These are phyloP conservation scores for Catharus ustulatus DNA, from an alignment of 2,797 vertebrate species.

Conservation along the genomic window DNA sequence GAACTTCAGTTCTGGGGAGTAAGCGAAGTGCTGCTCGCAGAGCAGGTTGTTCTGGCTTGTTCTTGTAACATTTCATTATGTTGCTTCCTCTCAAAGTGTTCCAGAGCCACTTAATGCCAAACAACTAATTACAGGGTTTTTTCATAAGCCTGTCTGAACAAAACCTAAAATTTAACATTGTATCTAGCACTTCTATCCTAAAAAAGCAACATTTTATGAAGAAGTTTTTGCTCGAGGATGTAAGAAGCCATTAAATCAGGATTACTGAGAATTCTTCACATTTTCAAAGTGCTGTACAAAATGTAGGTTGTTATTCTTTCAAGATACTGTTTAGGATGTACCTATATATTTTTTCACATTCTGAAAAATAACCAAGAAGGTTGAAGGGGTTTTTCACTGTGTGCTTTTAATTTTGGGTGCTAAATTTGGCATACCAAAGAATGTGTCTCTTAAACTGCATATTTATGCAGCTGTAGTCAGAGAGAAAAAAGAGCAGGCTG, in stretches of 20 bases:
- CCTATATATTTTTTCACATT: neutral
- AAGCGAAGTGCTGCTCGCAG: neutral
- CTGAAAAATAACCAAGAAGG: neutral
- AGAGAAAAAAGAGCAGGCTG: neutral
- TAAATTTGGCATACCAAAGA: neutral
- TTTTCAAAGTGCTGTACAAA: neutral
- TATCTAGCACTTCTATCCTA: neutral
- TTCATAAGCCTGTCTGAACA: constrained; percentile 29
- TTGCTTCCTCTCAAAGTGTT: constrained; percentile 35
- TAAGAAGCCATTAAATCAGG: neutral
- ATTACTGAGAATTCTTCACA: neutral
- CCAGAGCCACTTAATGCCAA: neutral
- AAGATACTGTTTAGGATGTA: neutral
- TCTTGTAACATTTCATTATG: constrained; percentile 35
- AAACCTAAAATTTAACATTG: neutral
- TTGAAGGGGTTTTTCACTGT: neutral
- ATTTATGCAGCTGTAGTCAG: neutral
- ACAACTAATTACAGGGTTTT: constrained; percentile 29
- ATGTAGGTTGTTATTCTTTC: neutral
- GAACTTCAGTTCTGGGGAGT: neutral
- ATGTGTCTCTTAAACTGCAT: neutral
- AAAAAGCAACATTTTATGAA: neutral
- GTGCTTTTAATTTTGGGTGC: neutral
- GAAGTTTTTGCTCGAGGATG: neutral
- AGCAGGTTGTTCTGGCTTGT: constrained; percentile 59